Percentiles rank a stretch among this genome's conserved stretches.
phyloP scores from a whole-genome alignment of 2,888 invertebrate species.

The Torymus auratus region DNA sequence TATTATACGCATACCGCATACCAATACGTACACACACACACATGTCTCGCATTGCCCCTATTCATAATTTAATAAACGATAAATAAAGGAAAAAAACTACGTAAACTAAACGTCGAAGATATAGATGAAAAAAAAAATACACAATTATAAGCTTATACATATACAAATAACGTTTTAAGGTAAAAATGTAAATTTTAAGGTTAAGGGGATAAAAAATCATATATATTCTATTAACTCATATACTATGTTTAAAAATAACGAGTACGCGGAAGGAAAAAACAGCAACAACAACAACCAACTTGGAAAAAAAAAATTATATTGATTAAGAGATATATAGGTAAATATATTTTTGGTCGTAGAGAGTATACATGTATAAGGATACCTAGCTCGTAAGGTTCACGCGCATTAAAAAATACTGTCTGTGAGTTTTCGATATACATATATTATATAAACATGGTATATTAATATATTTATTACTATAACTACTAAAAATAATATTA shows the following conservation, averaged over 20 bases:
- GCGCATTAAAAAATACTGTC: constrained; percentile 67
- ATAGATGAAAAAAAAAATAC: constrained; percentile 27
- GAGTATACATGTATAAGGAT: constrained; percentile 57
- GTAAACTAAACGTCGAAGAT: constrained; percentile 34
- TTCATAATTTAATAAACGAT: constrained; percentile 24
- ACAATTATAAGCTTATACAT: constrained; percentile 50
- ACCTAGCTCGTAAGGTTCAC: constrained; percentile 62
- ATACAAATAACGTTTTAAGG: constrained; percentile 50
- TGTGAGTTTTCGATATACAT: constrained; percentile 70
- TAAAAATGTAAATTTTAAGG: constrained; percentile 33
- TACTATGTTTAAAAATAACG: constrained; percentile 55
- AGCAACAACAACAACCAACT: constrained; percentile 50
- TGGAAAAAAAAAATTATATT: constrained; percentile 58
- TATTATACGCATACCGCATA: constrained; percentile 54
- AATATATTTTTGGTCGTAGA: constrained; percentile 71
- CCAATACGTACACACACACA: constrained; percentile 50
- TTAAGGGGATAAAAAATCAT: constrained; percentile 52
- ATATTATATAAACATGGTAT: constrained; percentile 55
- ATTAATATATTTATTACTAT: constrained; percentile 40
- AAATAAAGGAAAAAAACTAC: constrained; percentile 37
- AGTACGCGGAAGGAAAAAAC: constrained; percentile 57
- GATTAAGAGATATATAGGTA: constrained; percentile 58
- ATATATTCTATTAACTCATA: constrained; percentile 60
- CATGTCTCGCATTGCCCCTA: constrained; percentile 53
- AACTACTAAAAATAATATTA: constrained; percentile 37